Base-by-base conservation (phyloP, 1,140 invertebrate genomes). In the Drosophila erecta region DNA sequence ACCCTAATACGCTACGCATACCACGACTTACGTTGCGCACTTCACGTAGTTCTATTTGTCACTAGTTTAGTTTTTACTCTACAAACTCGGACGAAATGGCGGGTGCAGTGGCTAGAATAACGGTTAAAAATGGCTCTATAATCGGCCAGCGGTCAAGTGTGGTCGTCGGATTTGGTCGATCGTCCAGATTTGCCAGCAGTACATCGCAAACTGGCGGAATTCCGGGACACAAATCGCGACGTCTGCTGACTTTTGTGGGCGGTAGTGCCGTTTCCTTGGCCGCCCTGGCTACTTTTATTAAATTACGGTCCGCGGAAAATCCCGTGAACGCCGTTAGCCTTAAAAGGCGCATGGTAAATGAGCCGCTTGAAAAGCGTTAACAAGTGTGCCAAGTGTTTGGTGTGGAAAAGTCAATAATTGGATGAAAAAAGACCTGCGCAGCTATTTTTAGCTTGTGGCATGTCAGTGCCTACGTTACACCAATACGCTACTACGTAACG, bases 381-480 rank as follows among this genome's bases (percentile, higher is more conserved):
- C 15, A 58, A 75, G 37, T 78, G 40, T 58, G 15, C 12, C 50
- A 40, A 41, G 37, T 70, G 54, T 33, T 8, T 37, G 37, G 33
- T 71, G 64, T 60, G 60, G 71, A 86, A 86, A 86, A 86, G 83
- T 86, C 83, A 87, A 86, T 86, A 86, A 80, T 69, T 81, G 35
- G 40, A 71, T 43, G 30, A 38, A 57, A 83, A 72, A 87, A 79
- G 84, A 87, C 83, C 86, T 74, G 83, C 84, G 83, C 83, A 86
- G 75, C 85, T 86, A 86, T 86, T 86, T 86, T 86, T 86, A 86
- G 83, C 79, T 86, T 86, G 83, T 65, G 83, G 84, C 77, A 86
- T 74, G 51, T 49, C 49, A 14, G 12, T 40, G 22, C 43, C 61
- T 73, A 67, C 70, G 76, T 77, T 59, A 54, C 33, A 43, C 24